These are phyloP conservation scores for Formicarius rufipectus DNA, from an alignment of 2,113 vertebrate genomes.

Conservation along the genomic window DNA sequence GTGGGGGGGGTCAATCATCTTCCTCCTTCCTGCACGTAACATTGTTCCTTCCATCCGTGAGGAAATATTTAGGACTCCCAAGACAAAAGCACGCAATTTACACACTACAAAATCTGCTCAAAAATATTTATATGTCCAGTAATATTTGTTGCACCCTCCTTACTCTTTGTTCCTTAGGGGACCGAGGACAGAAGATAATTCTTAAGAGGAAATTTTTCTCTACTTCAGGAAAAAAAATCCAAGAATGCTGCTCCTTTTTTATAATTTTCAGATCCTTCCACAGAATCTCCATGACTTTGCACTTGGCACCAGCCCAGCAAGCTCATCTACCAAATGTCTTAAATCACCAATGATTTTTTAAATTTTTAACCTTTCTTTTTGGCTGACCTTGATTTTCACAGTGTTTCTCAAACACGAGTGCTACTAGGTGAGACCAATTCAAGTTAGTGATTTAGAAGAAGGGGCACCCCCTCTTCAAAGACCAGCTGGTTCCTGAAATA, in stretches of 20 bases:
- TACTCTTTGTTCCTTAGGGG: not conserved
- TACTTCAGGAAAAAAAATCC: not conserved
- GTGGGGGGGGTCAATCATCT: not conserved
- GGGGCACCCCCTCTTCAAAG: not conserved
- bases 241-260: not conserved
- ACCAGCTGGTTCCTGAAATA: not conserved
- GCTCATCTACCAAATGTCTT: not conserved
- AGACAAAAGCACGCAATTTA: not conserved
- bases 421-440: not conserved
- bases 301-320: not conserved
- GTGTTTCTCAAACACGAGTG: not conserved
- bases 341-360: not conserved
- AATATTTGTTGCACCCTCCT: not conserved
- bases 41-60: not conserved
- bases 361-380: not conserved
- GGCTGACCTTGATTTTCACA: not conserved
- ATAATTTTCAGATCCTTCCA: not conserved
- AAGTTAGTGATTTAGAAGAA: not conserved
- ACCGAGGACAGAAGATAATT: not conserved
- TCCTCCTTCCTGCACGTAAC: not conserved
- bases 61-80: not conserved
- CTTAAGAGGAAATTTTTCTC: not conserved
- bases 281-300: not conserved
- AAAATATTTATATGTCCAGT: not conserved
- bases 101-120: not conserved